Evolutionary conservation across 2,888 invertebrate species (phyloP), one percentile per base, ranked within the genome.

Genomic region (Drosophila imparisetae): DNA sequence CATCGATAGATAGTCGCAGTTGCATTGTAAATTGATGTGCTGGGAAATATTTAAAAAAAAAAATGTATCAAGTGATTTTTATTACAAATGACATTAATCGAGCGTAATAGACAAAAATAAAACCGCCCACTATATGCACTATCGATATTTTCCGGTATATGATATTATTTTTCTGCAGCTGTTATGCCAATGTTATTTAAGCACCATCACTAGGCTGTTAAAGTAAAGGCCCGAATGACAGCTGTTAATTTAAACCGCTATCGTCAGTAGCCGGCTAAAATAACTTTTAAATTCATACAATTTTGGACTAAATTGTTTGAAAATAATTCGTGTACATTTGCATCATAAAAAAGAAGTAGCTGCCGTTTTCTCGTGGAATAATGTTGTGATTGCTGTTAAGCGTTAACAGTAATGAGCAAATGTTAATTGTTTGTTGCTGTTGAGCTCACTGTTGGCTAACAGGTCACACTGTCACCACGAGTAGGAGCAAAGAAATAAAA

Each of bases 391-490:
- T 18, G 30, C 29, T 67, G 59, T 66, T 66, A 52, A 45, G 21
- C 15, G 15, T 27, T 58, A 61, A 49, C 65, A 66, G 24, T 6
- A 5, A 45, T 21, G 13, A n/a, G 30, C 4, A 49, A 21, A 61
- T 69, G 62, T 74, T 73, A 57, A 72, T 21, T 1, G 18, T 18
- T 49, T 29, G 60, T 34, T 27, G 7, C 79, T 77, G 79, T 74
- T 69, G 52, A 50, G 18, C 36, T 2, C 24, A 5, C 42, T 74
- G 79, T 79, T 69, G 42, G 24, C 53, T 79, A 77, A 79, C 78
- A 78, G 71, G 62, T 66, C 79, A 81, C 81, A 81, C 79, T 79
- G 81, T 73, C 66, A 78, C 79, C 73, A 76, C 72, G 69, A 76
- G 81, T 68, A 68, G 70, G 69, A 79, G 74, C 69, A 81, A 80